Percentiles rank a stretch among this genome's conserved stretches.
phyloP scores from a whole-genome alignment of 2,797 vertebrate species.

The Anolis apletophallus region DNA sequence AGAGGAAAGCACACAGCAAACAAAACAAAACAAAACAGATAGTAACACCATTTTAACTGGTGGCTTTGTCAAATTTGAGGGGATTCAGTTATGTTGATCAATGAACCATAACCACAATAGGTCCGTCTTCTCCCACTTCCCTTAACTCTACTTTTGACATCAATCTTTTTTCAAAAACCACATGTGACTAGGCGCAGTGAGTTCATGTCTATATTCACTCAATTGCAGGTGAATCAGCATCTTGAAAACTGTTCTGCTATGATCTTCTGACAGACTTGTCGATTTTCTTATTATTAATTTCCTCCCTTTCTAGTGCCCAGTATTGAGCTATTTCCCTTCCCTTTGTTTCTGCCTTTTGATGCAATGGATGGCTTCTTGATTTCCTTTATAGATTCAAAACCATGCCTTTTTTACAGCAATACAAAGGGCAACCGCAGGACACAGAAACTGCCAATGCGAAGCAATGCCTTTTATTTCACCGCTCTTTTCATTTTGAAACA shows the following conservation, averaged over 20 bases:
- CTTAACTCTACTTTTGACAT: neutral
- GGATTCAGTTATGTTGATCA: neutral
- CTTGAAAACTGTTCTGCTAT: neutral
- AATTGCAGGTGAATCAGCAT: neutral
- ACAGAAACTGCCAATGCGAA: constrained; percentile 61
- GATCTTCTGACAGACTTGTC: constrained; percentile 24
- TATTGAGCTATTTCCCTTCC: constrained; percentile 2
- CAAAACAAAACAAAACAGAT: neutral
- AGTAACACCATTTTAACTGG: neutral
- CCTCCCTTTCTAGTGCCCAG: constrained; percentile 28
- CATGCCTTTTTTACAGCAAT: constrained; percentile 53
- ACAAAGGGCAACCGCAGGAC: constrained; percentile 75
- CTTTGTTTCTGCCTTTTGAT: constrained; percentile 62
- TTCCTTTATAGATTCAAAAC: constrained; percentile 59
- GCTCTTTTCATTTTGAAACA: constrained; percentile 74
- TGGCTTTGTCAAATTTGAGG: neutral
- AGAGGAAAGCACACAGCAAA: neutral
- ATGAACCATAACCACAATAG: neutral
- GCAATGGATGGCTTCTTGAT: constrained; percentile 40
- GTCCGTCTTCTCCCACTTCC: neutral
- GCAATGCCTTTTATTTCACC: constrained; percentile 71
- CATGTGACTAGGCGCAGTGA: neutral
- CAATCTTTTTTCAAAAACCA: neutral
- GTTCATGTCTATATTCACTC: constrained; percentile 4
- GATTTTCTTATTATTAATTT: constrained; percentile 40